Evolutionary conservation across 2,888 invertebrate genomes (phyloP).

Genomic region (Drosophila anomalipes): DNA sequence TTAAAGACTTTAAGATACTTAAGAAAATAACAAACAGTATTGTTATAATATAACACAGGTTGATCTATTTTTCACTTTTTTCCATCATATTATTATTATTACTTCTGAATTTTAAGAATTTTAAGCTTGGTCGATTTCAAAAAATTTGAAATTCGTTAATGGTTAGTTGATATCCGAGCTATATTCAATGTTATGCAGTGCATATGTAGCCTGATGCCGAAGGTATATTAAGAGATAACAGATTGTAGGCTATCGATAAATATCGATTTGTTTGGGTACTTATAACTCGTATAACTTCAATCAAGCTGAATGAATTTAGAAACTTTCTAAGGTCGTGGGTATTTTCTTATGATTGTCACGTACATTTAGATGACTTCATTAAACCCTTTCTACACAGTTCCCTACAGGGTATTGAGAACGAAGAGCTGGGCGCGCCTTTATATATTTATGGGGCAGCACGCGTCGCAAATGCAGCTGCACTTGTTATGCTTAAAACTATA

Average conservation of each 20-base stretch:
- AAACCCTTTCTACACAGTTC: background rate
- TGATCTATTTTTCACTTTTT: too few species aligned
- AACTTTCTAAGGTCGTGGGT: background rate
- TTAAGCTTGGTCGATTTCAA: too few species aligned
- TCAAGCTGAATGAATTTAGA: background rate
- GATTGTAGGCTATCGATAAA: background rate
- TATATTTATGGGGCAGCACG: slow-evolving; percentile 60
- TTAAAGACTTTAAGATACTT: too few species aligned
- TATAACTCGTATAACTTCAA: background rate
- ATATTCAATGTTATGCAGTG: background rate
- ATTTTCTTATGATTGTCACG: background rate
- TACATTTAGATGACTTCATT: background rate
- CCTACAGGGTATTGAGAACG: background rate
- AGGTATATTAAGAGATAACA: background rate
- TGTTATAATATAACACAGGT: too few species aligned
- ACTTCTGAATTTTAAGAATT: background rate
- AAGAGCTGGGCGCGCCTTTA: slow-evolving; percentile 12
- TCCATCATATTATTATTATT: too few species aligned
- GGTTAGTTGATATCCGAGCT: background rate
- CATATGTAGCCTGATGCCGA: background rate
- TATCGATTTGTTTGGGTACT: background rate
- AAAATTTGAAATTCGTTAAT: too few species aligned
- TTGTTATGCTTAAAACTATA: slow-evolving; percentile 34
- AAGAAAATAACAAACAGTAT: too few species aligned
- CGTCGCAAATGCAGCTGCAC: slow-evolving; percentile 48